A percentile compares a stretch with the other conserved stretches of the same genome.
Conservation (phyloP, 2,113 vertebrate species). For the Pterocles gutturalis region DNA sequence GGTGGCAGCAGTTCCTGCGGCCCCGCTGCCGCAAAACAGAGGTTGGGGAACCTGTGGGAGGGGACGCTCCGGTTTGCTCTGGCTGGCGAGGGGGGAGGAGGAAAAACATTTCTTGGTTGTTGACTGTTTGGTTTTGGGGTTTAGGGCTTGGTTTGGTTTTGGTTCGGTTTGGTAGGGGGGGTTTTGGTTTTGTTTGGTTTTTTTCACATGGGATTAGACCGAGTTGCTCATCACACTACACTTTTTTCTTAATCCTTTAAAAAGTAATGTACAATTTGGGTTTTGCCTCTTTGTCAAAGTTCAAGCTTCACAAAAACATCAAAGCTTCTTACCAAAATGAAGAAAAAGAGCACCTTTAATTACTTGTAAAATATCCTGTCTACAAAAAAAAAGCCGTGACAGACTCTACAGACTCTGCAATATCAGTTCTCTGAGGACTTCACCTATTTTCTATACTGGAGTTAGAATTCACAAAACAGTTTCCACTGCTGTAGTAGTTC, state of each 20-base stretch:
- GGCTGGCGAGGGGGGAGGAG: background rate
- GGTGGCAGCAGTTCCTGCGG: rapidly evolving
- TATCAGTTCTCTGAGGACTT: background rate
- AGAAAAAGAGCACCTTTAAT: background rate
- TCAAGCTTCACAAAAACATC: background rate
- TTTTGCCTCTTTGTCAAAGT: background rate
- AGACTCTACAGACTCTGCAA: rapidly evolving
- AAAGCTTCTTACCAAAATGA: background rate
- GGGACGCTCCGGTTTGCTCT: rapidly evolving
- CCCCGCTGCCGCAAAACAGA: rapidly evolving
- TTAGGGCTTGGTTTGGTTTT: background rate
- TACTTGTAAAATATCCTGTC: background rate
- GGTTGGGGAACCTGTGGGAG: background rate
- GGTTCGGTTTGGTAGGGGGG: background rate
- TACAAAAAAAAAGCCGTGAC: rapidly evolving
- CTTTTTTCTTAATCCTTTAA: background rate
- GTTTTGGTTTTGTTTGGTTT: too few species aligned
- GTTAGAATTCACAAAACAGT: background rate
- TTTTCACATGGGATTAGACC: rapidly evolving
- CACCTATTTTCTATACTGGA: background rate
- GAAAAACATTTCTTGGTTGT: background rate
- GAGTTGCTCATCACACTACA: background rate
- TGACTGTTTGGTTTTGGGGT: background rate
- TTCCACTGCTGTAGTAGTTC: background rate
- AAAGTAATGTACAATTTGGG: rapidly evolving